Base-by-base conservation (phyloP, 2,113 vertebrate genomes). In the Sander lucioperca region DNA sequence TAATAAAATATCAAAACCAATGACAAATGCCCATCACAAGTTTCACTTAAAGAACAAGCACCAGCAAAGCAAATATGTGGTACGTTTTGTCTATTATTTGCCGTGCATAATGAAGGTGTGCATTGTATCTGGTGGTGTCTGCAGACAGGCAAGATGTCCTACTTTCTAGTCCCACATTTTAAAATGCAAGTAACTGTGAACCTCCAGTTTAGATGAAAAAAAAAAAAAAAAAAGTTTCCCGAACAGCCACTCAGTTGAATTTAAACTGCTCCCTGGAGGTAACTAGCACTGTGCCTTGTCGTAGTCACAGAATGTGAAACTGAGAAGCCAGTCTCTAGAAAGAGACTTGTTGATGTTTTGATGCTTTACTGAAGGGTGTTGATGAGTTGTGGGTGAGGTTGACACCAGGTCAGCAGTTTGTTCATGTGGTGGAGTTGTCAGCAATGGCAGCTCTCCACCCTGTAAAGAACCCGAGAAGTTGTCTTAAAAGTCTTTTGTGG, bases 311-410 rank as follows among this genome's bases (percentile, higher is more conserved):
- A 12, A 51, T 0, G 6, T 64, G 50, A 68, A 43, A 27, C 56
- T 43, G 25, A 61, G 21, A 65, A 61, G 39, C 39, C 39, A 3
- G 39, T 33, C 6, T 67, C 59, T 50, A 47, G 9, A 77, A 67
- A 66, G 16, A 19, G 30, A 47, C 6, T 50, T 68, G 33, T 45
- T 68, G 59, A 12, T 78, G 36, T 13, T n/a, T 61, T 61, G 30
- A 33, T n/a, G 25, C 15, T 19, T 63, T 79, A 79, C 54, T 70
- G 15, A 5, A n/a, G 63, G 68, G 77, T 53, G 81, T 59, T 45
- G 72, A 47, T 39, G 66, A 64, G 56, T 73, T 86, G n/a, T 72
- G 76, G 70, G 21, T 75, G 77, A 84, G 74, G 78, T 56, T 73
- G 43, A 80, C 81, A 73, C 15, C 33, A 68, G 77, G 80, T 79